phyloP scores from a whole-genome alignment of 2,113 vertebrate genomes.

The Scomber colias region DNA sequence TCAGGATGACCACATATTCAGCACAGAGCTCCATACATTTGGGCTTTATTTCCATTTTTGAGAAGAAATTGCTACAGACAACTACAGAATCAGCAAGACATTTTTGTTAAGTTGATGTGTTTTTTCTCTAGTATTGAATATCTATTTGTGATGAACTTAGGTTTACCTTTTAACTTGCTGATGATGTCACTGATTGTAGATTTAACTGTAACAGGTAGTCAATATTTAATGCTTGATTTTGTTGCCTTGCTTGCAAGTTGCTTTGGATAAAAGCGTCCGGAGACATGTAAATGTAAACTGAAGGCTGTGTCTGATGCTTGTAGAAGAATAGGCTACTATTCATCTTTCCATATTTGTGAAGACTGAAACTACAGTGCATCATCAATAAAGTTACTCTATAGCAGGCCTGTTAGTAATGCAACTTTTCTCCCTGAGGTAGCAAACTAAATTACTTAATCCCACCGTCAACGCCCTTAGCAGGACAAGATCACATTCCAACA shows the following conservation, averaged over 20 bases:
- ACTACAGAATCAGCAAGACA: too few relatives aligned
- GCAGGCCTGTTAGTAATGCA: conserved; percentile 31
- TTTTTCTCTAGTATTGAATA: not conserved
- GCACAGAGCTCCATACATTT: not conserved
- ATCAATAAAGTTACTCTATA: conserved; percentile 10
- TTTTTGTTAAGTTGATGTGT: too few relatives aligned
- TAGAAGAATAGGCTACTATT: not conserved
- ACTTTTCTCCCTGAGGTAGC: not conserved
- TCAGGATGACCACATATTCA: not conserved
- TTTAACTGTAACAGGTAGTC: too few relatives aligned
- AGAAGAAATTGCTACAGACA: not conserved
- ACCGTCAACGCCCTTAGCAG: conserved; percentile 27
- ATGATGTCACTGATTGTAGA: too few relatives aligned
- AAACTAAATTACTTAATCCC: conserved; percentile 30
- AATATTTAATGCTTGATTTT: too few relatives aligned
- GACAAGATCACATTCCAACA: conserved; percentile 40
- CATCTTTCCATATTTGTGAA: not conserved
- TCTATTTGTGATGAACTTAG: not conserved
- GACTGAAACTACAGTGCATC: not conserved
- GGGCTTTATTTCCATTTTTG: not conserved
- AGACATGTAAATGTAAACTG: too few relatives aligned
- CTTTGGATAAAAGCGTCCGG: too few relatives aligned
- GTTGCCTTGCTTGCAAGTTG: too few relatives aligned
- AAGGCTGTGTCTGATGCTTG: too few relatives aligned
- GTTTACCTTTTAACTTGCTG: too few relatives aligned